A percentile compares a stretch with the other conserved stretches of the same genome.
These are phyloP conservation scores for Escarpia spicata DNA, from an alignment of 2,888 invertebrate species.

Conservation along the genomic window DNA sequence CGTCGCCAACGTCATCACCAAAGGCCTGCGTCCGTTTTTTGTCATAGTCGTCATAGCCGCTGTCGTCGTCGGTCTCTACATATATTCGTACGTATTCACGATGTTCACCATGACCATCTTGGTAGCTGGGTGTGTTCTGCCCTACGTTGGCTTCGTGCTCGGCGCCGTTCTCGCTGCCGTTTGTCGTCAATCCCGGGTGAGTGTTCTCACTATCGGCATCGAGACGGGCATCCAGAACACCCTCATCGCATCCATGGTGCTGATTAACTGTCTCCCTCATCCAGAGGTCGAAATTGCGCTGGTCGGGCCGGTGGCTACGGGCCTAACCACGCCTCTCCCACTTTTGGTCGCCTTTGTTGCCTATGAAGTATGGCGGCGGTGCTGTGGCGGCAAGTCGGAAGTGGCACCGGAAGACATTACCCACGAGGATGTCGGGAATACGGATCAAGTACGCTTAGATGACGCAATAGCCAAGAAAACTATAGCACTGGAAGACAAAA, in stretches of 20 bases:
- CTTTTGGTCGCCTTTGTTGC: constrained; percentile 31
- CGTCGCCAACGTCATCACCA: constrained; percentile 59
- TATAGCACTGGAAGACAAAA: not conserved
- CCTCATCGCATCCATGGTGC: constrained; percentile 87
- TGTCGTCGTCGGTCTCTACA: constrained; percentile 67
- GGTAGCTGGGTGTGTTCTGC: constrained; percentile 51
- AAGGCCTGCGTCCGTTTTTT: constrained; percentile 63
- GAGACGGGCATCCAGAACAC: constrained; percentile 90
- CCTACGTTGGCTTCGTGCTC: constrained; percentile 58
- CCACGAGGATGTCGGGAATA: not conserved
- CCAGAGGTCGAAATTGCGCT: constrained; percentile 90
- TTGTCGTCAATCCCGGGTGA: constrained; percentile 49
- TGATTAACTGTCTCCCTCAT: constrained; percentile 82
- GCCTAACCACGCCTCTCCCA: constrained; percentile 44
- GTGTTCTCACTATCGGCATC: constrained; percentile 79
- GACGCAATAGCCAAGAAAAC: not conserved
- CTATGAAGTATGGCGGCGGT: not conserved
- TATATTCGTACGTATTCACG: constrained; percentile 72
- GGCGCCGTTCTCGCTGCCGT: constrained; percentile 53
- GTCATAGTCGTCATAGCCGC: constrained; percentile 65
- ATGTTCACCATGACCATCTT: not conserved
- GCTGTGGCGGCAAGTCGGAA: not conserved
- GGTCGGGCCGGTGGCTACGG: constrained; percentile 49
- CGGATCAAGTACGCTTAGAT: not conserved
- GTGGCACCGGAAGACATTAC: not conserved